phyloP scores from a whole-genome alignment of 2,113 vertebrate species.

The Oreocharis arfaki region DNA sequence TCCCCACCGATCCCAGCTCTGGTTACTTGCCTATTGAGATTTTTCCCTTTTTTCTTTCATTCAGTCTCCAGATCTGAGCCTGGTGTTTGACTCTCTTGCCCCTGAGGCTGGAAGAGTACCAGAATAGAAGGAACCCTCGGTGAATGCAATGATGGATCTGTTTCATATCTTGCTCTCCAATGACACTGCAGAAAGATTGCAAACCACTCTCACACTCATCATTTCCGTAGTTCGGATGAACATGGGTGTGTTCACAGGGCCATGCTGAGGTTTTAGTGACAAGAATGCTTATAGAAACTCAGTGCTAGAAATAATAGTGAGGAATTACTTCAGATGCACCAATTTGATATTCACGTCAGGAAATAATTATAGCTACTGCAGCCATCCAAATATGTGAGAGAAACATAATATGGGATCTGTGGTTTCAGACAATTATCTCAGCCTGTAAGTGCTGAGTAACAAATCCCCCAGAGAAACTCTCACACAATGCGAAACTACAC shows the following conservation, averaged over 20 bases:
- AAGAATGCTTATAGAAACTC: not conserved
- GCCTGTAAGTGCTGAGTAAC: not conserved
- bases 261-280: not conserved
- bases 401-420: not conserved
- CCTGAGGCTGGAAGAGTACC: not conserved
- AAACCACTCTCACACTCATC: not conserved
- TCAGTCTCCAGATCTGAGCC: not conserved
- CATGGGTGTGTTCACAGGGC: not conserved
- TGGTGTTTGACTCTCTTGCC: conserved; percentile 8
- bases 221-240: not conserved
- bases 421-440: not conserved
- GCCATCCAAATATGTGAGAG: not conserved
- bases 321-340: not conserved
- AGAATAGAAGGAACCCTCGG: not conserved
- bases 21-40: not conserved
- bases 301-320: not conserved
- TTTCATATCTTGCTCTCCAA: not conserved
- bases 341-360: not conserved
- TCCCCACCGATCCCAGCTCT: not conserved
- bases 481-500: not conserved
- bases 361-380: not conserved
- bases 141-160: not conserved
- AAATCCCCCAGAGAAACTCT: not conserved
- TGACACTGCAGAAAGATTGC: not conserved
- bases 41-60: not conserved